Percentiles rank a stretch among this genome's conserved stretches.
These are phyloP conservation scores for Lathronympha strigana DNA, from an alignment of 2,888 invertebrate genomes.

Conservation along the genomic window DNA sequence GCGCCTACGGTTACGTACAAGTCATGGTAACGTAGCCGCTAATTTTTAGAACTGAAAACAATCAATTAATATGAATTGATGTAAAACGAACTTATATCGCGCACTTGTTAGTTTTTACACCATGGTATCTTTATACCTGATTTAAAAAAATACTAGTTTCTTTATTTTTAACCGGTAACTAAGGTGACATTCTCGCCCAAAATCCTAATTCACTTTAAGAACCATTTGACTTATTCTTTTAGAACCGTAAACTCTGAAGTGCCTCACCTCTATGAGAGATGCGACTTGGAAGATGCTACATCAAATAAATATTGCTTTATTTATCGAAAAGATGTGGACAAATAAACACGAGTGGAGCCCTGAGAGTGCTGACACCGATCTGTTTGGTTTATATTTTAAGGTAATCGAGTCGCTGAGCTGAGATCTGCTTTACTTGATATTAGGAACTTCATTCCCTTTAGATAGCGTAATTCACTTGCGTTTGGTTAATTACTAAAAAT, in stretches of 20 bases:
- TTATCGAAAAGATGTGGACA: conserved; percentile 65
- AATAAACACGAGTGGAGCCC: conserved; percentile 63
- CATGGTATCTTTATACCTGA: no score
- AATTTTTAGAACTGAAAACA: no score
- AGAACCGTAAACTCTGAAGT: conserved; percentile 5
- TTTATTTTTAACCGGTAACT: no score
- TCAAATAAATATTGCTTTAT: conserved; percentile 68
- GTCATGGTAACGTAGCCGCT: no score
- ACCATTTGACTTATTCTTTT: not conserved
- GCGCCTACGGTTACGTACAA: no score
- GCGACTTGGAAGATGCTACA: conserved; percentile 44
- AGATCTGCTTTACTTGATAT: conserved; percentile 40
- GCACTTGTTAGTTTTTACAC: no score
- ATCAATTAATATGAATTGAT: no score
- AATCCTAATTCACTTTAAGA: not conserved
- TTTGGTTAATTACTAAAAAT: not conserved
- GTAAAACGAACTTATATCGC: no score
- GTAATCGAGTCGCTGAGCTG: conserved; percentile 47
- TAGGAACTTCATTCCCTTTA: not conserved
- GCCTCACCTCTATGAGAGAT: conserved; percentile 6
- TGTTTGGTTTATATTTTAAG: conserved; percentile 72
- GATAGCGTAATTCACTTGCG: not conserved
- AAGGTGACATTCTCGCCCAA: not conserved
- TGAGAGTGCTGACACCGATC: conserved; percentile 63
- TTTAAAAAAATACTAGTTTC: no score